Evolutionary conservation across 2,113 vertebrate species (phyloP).

Genomic region (Hippocampus abdominalis): DNA sequence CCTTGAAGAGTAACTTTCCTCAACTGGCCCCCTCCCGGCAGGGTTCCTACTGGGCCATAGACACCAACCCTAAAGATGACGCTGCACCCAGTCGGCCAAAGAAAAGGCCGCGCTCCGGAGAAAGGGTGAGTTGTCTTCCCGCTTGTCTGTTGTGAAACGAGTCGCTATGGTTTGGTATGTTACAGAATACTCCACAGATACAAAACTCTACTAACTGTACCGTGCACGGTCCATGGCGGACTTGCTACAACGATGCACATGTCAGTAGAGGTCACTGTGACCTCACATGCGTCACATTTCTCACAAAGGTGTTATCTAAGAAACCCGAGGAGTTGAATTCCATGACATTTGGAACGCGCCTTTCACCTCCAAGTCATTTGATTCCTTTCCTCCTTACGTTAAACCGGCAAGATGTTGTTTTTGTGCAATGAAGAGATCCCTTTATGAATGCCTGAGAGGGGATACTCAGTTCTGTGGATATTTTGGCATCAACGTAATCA

Average conservation of each 20-base stretch:
- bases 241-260: neutral
- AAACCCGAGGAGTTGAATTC: neutral
- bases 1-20: conserved; percentile 2
- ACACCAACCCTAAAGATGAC: conserved; percentile 87
- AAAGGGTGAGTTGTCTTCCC: conserved; percentile 69
- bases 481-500: neutral
- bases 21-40: conserved; percentile 39
- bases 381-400: neutral
- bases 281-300: conserved; percentile 1
- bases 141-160: neutral
- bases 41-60: conserved; percentile 89
- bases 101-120: conserved; percentile 84
- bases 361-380: neutral
- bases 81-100: conserved; percentile 80
- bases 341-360: neutral
- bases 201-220: neutral
- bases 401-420: neutral
- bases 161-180: neutral
- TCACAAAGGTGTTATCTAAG: neutral
- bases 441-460: neutral
- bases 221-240: neutral
- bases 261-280: neutral
- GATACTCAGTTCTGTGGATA: neutral
- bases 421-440: neutral
- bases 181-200: neutral